Evolutionary conservation across 2,797 vertebrate species (phyloP), one percentile per base, ranked within the genome.

Genomic region (Oceanodroma leucorhoa): DNA sequence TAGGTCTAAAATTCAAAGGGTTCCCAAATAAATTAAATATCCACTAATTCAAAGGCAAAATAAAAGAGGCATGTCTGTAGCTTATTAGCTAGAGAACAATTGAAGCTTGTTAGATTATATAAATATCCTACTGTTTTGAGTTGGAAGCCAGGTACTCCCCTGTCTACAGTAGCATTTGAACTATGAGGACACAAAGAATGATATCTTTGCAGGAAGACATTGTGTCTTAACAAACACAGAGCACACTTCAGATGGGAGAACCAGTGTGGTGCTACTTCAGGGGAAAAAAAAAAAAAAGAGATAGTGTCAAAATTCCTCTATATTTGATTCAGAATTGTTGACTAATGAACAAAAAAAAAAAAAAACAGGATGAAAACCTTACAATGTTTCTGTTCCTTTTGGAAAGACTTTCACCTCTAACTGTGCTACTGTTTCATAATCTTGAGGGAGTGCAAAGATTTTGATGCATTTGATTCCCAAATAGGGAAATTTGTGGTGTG

Each of bases 191-290:
- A 36, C 1, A 2, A 41, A 32, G 50, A 75, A 30, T 26, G 6
- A 7, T 61, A 48, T 22, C 43, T 60, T 50, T 40, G 4, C 3
- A 43, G 13, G 19, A 69, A n/a, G 23, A 48, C 12, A 30, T 6
- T 62, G 14, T 72, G 9, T 43, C 17, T 71, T 62, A 29, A 41
- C 2, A 67, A 36, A 43, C 27, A 38, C 6, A 80, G 15, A 69
- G 3, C 3, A 26, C 14, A 3, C 8, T 54, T 90, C 14, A 54
- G 16, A 50, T 50, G 43, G 17, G 24, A 79, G 12, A 67, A 61
- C 4, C 14, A 8, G 1, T 12, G 20, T 12, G 22, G 21, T 15
- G 7, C 2, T 79, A 43, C 6, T 50, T 71, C 1, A 0, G 9
- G 22, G 55, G 14, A 4, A 55, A n/a, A n/a, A 9, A 17, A 29